phyloP scores from a whole-genome alignment of 2,888 invertebrate species.

The Cecidostiba fungosa region DNA sequence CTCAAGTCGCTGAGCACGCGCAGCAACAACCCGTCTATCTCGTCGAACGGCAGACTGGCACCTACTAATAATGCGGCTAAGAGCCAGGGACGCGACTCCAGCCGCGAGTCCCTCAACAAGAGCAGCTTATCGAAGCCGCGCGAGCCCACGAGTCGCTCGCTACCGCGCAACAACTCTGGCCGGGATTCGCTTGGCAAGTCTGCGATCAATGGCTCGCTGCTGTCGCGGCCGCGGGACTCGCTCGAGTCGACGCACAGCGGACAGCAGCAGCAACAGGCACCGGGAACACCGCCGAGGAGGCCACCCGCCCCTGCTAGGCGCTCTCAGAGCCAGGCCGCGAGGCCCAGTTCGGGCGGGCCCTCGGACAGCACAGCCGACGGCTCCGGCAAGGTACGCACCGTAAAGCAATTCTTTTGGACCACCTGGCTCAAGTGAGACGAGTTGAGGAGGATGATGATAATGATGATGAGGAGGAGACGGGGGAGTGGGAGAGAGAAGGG shows the following conservation, averaged over 20 bases:
- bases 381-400: slow-evolving; percentile 86
- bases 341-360: slow-evolving; percentile 67
- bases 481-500: neutral
- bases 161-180: slow-evolving; percentile 75
- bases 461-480: neutral
- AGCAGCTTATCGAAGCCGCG: slow-evolving; percentile 64
- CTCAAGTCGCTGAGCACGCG: slow-evolving; percentile 70
- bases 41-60: slow-evolving; percentile 36
- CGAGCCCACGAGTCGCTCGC: slow-evolving; percentile 72
- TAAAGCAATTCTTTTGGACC: slow-evolving; percentile 87
- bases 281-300: slow-evolving; percentile 74
- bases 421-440: slow-evolving; percentile 83
- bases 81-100: slow-evolving; percentile 71
- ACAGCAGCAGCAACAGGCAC: slow-evolving; percentile 65
- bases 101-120: slow-evolving; percentile 77
- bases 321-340: slow-evolving; percentile 77
- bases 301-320: slow-evolving; percentile 79
- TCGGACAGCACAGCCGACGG: slow-evolving; percentile 7
- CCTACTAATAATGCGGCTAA: neutral
- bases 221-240: slow-evolving; percentile 77
- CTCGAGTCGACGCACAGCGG: slow-evolving; percentile 72
- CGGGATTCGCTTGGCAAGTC: slow-evolving; percentile 75
- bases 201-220: slow-evolving; percentile 69
- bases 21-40: slow-evolving; percentile 53
- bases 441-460: neutral